A percentile compares a stretch with the other conserved stretches of the same genome.
Evolutionary conservation across 2,797 vertebrate species (phyloP).

Genomic region (Mormyrus hasselquistii): DNA sequence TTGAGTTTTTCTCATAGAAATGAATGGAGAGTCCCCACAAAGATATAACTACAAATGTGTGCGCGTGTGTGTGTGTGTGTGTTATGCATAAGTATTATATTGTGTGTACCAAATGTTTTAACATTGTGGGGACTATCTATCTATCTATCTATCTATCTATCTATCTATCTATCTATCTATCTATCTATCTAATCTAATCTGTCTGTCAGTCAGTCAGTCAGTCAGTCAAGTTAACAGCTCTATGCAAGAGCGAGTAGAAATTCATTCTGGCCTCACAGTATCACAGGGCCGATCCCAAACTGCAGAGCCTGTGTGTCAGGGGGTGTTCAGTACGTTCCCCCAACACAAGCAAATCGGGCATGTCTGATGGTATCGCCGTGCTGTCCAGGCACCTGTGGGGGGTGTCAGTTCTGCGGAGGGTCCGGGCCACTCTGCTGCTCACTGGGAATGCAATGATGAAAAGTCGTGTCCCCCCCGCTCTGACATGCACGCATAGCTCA

Average conservation of each 20-base stretch:
- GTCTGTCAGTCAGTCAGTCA: not conserved
- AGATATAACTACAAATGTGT: too few species aligned
- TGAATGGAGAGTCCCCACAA: too few species aligned
- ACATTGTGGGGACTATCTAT: not conserved
- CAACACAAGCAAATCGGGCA: not conserved
- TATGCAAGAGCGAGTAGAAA: not conserved
- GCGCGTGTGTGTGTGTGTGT: not conserved
- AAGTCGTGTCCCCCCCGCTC: conserved; percentile 54
- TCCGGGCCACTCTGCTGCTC: conserved; percentile 60
- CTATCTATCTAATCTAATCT: too few species aligned
- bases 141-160: not conserved
- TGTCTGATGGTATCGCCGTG: not conserved
- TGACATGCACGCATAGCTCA: not conserved
- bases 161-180: not conserved
- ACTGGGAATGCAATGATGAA: conserved; percentile 67
- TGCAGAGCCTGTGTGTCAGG: not conserved
- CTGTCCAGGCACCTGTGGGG: not conserved
- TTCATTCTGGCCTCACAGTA: not conserved
- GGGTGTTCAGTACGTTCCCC: not conserved
- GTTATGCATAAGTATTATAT: not conserved
- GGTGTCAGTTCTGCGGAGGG: conserved; percentile 32
- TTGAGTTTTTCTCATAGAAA: too few species aligned
- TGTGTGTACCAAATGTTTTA: not conserved
- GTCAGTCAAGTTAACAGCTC: not conserved
- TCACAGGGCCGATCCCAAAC: not conserved